Evolutionary conservation across 2,113 vertebrate species (phyloP).

Genomic region (Sturnira hondurensis): DNA sequence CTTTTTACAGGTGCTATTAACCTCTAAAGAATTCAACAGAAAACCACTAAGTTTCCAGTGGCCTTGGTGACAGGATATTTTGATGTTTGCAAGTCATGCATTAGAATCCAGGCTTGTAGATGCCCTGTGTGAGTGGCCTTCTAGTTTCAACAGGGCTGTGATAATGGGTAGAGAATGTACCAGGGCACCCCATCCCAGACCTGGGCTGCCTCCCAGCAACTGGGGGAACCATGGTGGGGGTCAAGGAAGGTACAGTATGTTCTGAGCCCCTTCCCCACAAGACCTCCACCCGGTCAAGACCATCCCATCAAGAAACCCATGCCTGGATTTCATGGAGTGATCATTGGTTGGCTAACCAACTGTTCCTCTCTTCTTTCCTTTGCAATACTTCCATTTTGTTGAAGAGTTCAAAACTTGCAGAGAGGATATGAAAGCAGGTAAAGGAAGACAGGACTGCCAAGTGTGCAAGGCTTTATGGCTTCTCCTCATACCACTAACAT

Average conservation of each 20-base stretch:
- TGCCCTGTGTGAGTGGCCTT: neutral
- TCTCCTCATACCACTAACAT: neutral
- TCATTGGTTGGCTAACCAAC: neutral
- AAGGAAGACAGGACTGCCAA: neutral
- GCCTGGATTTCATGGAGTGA: neutral
- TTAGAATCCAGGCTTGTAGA: neutral
- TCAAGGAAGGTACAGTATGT: neutral
- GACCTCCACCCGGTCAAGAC: neutral
- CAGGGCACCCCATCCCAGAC: rapidly evolving
- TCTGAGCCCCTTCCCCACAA: neutral
- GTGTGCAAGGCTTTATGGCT: neutral
- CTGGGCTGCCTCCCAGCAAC: neutral
- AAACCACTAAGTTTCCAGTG: slow-evolving; percentile 26
- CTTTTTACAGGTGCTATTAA: neutral
- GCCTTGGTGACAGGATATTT: neutral
- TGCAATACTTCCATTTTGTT: neutral
- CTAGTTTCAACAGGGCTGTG: neutral
- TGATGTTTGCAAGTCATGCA: neutral
- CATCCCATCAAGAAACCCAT: neutral
- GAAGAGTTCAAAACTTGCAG: neutral
- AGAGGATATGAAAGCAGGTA: neutral
- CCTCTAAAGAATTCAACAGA: slow-evolving; percentile 20
- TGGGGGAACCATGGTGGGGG: neutral
- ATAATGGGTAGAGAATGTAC: rapidly evolving
- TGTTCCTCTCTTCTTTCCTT: neutral